These are phyloP conservation scores for Sipha flava DNA, from an alignment of 1,140 invertebrate species.

Conservation along the genomic window DNA sequence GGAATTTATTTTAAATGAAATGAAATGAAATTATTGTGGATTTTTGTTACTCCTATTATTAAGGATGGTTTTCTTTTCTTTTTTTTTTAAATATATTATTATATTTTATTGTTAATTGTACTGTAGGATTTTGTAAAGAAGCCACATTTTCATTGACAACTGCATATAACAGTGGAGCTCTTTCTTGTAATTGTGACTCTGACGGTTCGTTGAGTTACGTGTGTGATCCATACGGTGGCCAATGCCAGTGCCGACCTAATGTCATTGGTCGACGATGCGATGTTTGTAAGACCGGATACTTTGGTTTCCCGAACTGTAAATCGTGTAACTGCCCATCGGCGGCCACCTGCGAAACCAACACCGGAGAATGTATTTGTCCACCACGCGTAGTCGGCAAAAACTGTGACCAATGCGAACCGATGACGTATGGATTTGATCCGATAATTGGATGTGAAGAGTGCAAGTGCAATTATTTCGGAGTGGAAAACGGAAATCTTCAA, in stretches of 20 bases:
- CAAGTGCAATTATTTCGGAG: conserved; percentile 76
- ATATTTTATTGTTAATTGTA: background rate
- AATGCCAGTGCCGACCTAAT: conserved; percentile 87
- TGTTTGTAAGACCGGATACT: conserved; percentile 83
- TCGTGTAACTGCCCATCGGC: conserved; percentile 75
- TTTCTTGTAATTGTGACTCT: conserved; percentile 81
- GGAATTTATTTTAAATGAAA: too few relatives aligned
- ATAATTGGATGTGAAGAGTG: conserved; percentile 94
- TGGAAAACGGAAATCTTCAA: conserved; percentile 64
- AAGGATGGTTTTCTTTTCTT: too few relatives aligned
- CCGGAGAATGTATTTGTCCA: conserved; percentile 73
- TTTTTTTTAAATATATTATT: too few relatives aligned
- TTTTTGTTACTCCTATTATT: too few relatives aligned
- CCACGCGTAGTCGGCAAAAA: conserved; percentile 67
- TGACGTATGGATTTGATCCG: conserved; percentile 90
- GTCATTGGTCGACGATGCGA: conserved; percentile 89
- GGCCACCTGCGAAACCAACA: conserved; percentile 67
- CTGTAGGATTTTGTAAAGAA: conserved; percentile 71
- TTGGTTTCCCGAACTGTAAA: conserved; percentile 89
- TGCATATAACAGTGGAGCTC: conserved; percentile 87
- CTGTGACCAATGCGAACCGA: conserved; percentile 79
- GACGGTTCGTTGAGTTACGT: conserved; percentile 81
- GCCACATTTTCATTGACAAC: conserved; percentile 88
- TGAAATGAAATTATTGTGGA: too few relatives aligned
- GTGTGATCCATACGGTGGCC: conserved; percentile 86